phyloP scores from a whole-genome alignment of 2,797 vertebrate species.

The Antrozous pallidus region DNA sequence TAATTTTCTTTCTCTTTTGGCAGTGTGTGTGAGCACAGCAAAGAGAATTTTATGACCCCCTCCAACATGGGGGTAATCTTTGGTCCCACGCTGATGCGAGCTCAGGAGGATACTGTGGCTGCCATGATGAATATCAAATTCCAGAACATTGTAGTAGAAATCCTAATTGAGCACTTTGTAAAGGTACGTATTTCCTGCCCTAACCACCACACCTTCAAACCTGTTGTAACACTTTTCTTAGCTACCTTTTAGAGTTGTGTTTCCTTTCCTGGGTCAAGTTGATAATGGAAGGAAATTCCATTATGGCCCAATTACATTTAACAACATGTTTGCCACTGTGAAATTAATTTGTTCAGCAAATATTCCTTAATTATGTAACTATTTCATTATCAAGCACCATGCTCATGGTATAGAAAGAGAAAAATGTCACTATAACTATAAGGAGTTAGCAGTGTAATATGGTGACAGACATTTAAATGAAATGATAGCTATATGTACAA shows the following conservation, averaged over 20 bases:
- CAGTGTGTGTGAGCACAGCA: constrained; percentile 93
- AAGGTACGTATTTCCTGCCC: constrained; percentile 85
- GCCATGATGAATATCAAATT: constrained; percentile 99
- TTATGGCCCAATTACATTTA: constrained; percentile 19
- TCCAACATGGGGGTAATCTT: constrained; percentile 99
- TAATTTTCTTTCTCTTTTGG: background rate
- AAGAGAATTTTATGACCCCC: constrained; percentile 93
- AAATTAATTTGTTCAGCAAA: constrained; percentile 42
- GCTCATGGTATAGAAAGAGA: background rate
- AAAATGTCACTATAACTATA: background rate
- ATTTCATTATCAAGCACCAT: constrained; percentile 26
- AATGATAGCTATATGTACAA: background rate
- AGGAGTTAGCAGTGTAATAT: background rate
- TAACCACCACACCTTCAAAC: background rate
- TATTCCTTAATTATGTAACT: background rate
- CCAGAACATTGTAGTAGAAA: constrained; percentile 97
- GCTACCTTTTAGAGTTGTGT: background rate
- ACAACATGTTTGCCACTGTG: background rate
- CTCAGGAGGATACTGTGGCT: constrained; percentile 96
- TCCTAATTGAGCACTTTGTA: constrained; percentile 93
- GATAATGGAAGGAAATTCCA: constrained; percentile 5
- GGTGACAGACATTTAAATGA: background rate
- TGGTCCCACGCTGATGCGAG: constrained; percentile 96
- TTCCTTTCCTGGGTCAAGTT: background rate
- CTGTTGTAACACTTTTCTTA: background rate